Percentiles rank a stretch among this genome's conserved stretches.
phyloP scores from a whole-genome alignment of 1,140 invertebrate species.

The Lineus longissimus region DNA sequence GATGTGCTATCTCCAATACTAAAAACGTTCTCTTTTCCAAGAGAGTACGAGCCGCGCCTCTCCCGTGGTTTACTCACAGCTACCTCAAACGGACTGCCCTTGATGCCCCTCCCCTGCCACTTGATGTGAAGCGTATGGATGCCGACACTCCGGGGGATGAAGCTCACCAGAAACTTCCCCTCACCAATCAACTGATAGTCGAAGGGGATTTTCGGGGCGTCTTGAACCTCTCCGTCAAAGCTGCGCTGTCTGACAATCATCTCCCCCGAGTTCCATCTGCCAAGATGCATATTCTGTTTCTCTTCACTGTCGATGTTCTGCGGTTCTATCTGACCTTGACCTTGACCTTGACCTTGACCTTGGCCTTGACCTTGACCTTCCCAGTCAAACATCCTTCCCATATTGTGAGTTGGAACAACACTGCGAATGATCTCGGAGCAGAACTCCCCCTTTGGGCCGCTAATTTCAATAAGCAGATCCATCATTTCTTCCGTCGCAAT shows the following conservation, averaged over 20 bases:
- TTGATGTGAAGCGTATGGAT: constrained; percentile 33
- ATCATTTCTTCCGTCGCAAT: constrained; percentile 27
- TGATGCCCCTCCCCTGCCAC: constrained; percentile 30
- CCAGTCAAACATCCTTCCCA: neutral
- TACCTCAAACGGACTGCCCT: constrained; percentile 40
- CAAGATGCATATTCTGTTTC: neutral
- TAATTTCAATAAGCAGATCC: constrained; percentile 36
- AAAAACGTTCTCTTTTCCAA: no score
- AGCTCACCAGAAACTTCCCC: constrained; percentile 37
- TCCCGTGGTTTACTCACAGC: constrained; percentile 19
- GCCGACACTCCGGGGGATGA: constrained; percentile 35
- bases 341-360: no score
- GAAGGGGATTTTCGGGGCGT: constrained; percentile 27
- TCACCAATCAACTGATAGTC: constrained; percentile 29
- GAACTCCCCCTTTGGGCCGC: constrained; percentile 35
- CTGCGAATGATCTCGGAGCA: constrained; percentile 36
- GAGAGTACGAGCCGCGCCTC: no score
- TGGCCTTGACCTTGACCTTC: no score
- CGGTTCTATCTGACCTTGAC: no score
- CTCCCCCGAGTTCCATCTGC: constrained; percentile 24
- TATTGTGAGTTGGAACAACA: constrained; percentile 16
- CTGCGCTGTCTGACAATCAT: constrained; percentile 38
- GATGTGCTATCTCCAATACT: no score
- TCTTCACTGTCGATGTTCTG: neutral
- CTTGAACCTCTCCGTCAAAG: constrained; percentile 18